These are phyloP conservation scores for Cylas formicarius DNA, from an alignment of 1,140 invertebrate species.

Conservation along the genomic window DNA sequence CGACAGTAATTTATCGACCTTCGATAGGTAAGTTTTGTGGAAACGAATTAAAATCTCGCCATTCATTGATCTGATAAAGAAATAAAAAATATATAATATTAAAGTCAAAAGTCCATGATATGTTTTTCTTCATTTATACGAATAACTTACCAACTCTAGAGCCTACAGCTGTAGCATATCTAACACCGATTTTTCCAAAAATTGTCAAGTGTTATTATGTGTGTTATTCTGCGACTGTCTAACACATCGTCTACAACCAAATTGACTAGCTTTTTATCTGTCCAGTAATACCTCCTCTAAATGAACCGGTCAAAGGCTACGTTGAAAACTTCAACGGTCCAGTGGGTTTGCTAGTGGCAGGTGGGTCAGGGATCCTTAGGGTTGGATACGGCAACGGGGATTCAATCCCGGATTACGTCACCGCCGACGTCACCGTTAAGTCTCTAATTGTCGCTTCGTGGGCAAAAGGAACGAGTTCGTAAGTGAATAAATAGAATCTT, in stretches of 20 bases:
- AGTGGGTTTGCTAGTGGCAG: conserved; percentile 63
- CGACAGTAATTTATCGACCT: conserved; percentile 78
- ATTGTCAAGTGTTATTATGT: too few relatives aligned
- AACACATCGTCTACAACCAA: conserved; percentile 83
- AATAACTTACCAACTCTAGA: too few relatives aligned
- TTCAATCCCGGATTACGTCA: conserved; percentile 69
- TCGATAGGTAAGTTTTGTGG: conserved; percentile 82
- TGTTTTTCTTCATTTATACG: too few relatives aligned
- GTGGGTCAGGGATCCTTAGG: conserved; percentile 66
- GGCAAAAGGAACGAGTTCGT: conserved; percentile 59
- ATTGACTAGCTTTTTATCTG: conserved; percentile 57
- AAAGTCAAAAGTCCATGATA: too few relatives aligned
- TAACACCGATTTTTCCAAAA: too few relatives aligned
- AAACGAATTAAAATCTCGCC: too few relatives aligned
- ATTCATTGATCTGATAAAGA: too few relatives aligned
- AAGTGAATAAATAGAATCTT: conserved; percentile 25
- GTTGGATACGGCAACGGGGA: conserved; percentile 56
- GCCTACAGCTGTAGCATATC: too few relatives aligned
- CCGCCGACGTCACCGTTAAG: conserved; percentile 78
- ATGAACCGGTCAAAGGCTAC: conserved; percentile 72
- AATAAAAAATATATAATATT: too few relatives aligned
- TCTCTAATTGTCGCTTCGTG: conserved; percentile 66
- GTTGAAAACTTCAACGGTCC: conserved; percentile 93
- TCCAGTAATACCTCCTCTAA: conserved; percentile 55
- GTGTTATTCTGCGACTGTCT: too few relatives aligned